phyloP scores from a whole-genome alignment of 1,140 invertebrate genomes.

The Piezodorus guildinii region DNA sequence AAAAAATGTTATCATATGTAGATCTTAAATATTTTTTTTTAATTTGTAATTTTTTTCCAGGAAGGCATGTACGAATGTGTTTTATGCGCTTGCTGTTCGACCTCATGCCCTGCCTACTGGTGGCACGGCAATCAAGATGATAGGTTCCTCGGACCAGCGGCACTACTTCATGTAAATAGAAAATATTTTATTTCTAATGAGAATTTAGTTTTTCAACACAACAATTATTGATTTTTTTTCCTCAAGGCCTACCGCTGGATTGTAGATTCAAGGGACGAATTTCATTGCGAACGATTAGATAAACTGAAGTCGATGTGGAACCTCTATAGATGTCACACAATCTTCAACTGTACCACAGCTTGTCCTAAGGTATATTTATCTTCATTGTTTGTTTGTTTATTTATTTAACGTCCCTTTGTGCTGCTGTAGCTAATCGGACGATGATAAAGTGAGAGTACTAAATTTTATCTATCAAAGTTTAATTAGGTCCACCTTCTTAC shows the following conservation, averaged over 20 bases:
- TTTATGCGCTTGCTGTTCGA: slow-evolving; percentile 57
- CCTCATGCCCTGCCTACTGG: slow-evolving; percentile 57
- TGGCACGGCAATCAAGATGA: slow-evolving; percentile 45
- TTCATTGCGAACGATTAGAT: slow-evolving; percentile 63
- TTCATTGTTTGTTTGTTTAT: no score
- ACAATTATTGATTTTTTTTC: neutral
- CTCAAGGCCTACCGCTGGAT: slow-evolving; percentile 80
- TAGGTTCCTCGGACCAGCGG: slow-evolving; percentile 56
- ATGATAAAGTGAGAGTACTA: no score
- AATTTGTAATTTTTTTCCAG: slow-evolving; percentile 19
- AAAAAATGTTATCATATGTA: no score
- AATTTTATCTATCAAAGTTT: no score
- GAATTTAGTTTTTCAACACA: neutral
- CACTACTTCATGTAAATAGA: slow-evolving; percentile 42
- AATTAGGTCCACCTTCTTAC: no score
- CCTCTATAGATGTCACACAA: slow-evolving; percentile 93
- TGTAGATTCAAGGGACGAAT: slow-evolving; percentile 89
- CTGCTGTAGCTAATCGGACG: no score
- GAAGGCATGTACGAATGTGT: slow-evolving; percentile 73
- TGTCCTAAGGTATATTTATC: slow-evolving; percentile 71
- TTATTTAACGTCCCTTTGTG: no score
- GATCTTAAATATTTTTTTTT: no score
- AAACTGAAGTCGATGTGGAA: slow-evolving; percentile 82
- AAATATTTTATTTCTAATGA: neutral
- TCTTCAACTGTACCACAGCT: slow-evolving; percentile 95